Evolutionary conservation across 2,797 vertebrate genomes (phyloP).

Genomic region (Neosalanx taihuensis): DNA sequence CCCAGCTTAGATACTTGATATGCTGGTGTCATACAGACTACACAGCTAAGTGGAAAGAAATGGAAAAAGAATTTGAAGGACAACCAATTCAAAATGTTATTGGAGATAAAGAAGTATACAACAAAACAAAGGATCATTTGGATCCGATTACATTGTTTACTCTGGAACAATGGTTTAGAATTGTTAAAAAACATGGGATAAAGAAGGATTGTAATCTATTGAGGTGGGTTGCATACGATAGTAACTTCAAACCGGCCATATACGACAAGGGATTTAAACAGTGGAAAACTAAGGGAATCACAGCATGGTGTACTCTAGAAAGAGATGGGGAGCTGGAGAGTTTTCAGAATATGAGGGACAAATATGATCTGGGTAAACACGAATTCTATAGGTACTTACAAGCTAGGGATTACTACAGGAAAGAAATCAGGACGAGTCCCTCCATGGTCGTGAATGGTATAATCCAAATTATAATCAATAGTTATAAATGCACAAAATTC

Average conservation of each 20-base stretch:
- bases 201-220: conserved; percentile 5
- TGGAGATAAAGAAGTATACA: background rate
- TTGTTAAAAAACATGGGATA: background rate
- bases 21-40: too few species aligned
- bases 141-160: background rate
- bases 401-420: too few species aligned
- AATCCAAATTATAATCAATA: too few species aligned
- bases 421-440: too few species aligned
- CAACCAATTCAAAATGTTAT: too few species aligned
- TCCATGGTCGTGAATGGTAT: too few species aligned
- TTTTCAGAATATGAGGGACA: background rate
- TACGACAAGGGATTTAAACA: background rate
- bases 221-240: conserved; percentile 1
- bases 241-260: background rate
- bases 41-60: too few species aligned
- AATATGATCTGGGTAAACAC: too few species aligned
- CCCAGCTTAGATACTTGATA: too few species aligned
- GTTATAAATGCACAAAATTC: too few species aligned
- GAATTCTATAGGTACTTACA: too few species aligned
- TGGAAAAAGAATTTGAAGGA: too few species aligned
- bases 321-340: background rate
- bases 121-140: background rate
- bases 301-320: conserved; percentile 1
- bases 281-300: conserved; percentile 2
- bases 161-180: conserved; percentile 4